A percentile compares a stretch with the other conserved stretches of the same genome.
phyloP scores from a whole-genome alignment of 2,888 invertebrate species.

The Bibio marci region DNA sequence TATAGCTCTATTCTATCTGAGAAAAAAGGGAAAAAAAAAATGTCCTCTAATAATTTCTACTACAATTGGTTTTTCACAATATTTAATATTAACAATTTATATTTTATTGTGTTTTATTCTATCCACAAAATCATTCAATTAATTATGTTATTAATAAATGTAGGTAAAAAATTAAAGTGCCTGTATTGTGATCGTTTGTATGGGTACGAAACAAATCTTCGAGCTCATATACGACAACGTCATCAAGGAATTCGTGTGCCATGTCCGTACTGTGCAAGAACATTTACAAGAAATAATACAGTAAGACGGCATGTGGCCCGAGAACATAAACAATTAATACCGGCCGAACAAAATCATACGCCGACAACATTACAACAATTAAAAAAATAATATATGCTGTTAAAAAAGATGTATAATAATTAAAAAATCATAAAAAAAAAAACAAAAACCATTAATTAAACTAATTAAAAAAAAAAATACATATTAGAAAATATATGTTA shows the following conservation, averaged over 20 bases:
- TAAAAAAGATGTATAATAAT: background rate
- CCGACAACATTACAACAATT: slow-evolving; percentile 2
- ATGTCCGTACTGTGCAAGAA: slow-evolving; percentile 78
- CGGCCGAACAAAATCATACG: slow-evolving; percentile 25
- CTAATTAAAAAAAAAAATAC: background rate
- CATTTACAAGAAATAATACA: slow-evolving; percentile 84
- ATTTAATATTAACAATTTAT: too few species aligned
- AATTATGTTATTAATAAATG: too few species aligned
- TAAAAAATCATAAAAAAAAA: background rate
- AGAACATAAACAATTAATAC: slow-evolving; percentile 48
- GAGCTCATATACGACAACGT: slow-evolving; percentile 80
- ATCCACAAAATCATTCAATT: too few species aligned
- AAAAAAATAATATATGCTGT: background rate
- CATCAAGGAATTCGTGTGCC: slow-evolving; percentile 86
- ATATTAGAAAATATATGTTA: background rate
- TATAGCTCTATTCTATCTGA: too few species aligned
- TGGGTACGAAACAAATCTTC: slow-evolving; percentile 82
- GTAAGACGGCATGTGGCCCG: slow-evolving; percentile 80
- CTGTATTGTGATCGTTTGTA: slow-evolving; percentile 84
- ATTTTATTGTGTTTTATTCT: too few species aligned
- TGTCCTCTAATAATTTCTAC: too few species aligned
- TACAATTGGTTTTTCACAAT: too few species aligned
- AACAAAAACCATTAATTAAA: background rate
- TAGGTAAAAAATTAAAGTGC: slow-evolving; percentile 83
- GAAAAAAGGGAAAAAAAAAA: too few species aligned